Base-by-base conservation (phyloP, 1,140 invertebrate species). In the Caenorhabditis elegans region DNA sequence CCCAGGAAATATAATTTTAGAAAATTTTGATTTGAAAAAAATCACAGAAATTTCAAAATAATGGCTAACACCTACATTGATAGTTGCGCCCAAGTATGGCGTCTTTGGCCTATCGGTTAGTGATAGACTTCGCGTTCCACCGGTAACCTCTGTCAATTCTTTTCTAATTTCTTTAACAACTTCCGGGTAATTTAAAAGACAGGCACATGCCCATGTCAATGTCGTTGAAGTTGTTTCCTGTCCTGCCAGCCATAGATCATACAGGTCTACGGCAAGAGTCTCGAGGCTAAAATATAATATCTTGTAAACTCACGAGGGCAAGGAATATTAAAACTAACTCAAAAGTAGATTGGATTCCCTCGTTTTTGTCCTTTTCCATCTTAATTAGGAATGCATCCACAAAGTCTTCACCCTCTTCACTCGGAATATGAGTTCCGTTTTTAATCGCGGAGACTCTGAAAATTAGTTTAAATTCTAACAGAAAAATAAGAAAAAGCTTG, bases 231-330 rank as follows among this genome's bases (percentile, higher is more conserved):
- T 82, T 17, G 82, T 84, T 26, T 84, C 82, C 31, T 55, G 79
- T 10, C 82, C 82, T 28, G 82, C 82, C 6, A 76, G 15, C 79
- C 78, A 84, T 2, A 84, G 75, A 24, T 84, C 82, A 22, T 49
- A 75, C 1, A 82, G 17, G 28, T 75, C 51, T 17, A 43, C 10
- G 43, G 49, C 34, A 0, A 84, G 79, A 5, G 39, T 77, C 5
- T 70, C 60, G 19, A 43, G 60, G 8, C 60, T 70, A 28, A 2
- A 70, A 34, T 17, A 34, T 17, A n/a, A 15, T 1, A 51, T 5
- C n/a, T 22, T 34, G 13, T 3, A 60, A 31, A 17, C 0, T 19
- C 11, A 31, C 15, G 3, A 22, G 10, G 13, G 34, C 4, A 5
- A 11, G 8, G n/a, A 60, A 34, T 4, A 34, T 3, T 4, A 6